Percentiles rank a stretch among this genome's conserved stretches.
Conservation (phyloP, 2,113 vertebrate species). For the Rynchops niger region DNA sequence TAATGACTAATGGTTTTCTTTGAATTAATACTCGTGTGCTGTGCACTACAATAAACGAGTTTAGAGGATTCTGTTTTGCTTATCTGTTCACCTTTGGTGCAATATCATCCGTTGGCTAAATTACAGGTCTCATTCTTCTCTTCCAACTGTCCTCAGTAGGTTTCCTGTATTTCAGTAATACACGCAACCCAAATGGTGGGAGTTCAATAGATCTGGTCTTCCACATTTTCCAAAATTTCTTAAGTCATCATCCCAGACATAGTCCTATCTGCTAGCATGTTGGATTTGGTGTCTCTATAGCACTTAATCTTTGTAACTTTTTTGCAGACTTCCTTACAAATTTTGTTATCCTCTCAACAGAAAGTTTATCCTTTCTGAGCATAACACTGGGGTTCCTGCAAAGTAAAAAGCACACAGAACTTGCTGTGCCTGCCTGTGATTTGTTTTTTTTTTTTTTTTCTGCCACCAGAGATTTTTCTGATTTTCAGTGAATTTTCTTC, state of each 20-base stretch:
- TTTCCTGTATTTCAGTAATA: neutral
- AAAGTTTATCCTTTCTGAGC: neutral
- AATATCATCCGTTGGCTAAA: neutral
- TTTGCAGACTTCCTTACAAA: neutral
- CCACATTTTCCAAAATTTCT: neutral
- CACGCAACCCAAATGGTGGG: neutral
- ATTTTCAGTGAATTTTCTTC: neutral
- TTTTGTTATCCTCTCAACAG: neutral
- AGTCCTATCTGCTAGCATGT: neutral
- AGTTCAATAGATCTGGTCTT: neutral
- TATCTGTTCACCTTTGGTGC: neutral
- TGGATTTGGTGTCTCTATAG: neutral
- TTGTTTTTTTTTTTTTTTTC: neutral
- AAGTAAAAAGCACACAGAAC: neutral
- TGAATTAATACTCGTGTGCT: slow-evolving; percentile 14
- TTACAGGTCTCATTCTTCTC: neutral
- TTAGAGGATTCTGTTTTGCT: neutral
- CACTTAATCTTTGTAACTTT: neutral
- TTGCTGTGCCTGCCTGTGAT: neutral
- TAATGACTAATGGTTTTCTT: neutral
- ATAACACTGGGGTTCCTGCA: neutral
- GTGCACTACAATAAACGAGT: neutral
- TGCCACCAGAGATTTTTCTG: neutral
- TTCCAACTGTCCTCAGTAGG: neutral
- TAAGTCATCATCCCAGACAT: neutral